Conservation (phyloP, 2,888 invertebrate species). For the Zele albiditarsus region DNA sequence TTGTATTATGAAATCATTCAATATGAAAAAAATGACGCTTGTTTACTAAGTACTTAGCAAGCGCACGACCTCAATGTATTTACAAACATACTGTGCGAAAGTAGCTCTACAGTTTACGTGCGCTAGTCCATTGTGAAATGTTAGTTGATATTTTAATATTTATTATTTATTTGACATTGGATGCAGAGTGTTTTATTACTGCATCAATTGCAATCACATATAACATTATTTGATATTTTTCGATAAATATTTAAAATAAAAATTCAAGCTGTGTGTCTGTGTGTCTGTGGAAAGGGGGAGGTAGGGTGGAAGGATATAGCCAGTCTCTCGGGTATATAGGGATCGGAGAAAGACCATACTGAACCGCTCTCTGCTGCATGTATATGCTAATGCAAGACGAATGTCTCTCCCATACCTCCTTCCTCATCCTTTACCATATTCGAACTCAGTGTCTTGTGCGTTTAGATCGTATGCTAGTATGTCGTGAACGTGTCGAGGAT, state of each 20-base stretch:
- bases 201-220: background rate
- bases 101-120: no score
- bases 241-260: constrained; percentile 8
- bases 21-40: no score
- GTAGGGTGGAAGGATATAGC: constrained; percentile 35
- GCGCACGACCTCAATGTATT: no score
- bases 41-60: no score
- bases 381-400: constrained; percentile 73
- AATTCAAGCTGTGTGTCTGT: constrained; percentile 3
- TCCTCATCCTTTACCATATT: constrained; percentile 54
- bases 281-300: constrained; percentile 21
- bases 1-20: no score
- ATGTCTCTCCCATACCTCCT: constrained; percentile 64
- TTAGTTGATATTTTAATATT: no score
- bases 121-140: background rate
- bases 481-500: constrained; percentile 53
- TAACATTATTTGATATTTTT: background rate
- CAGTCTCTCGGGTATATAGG: background rate
- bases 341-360: constrained; percentile 42
- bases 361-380: constrained; percentile 63
- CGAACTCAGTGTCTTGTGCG: constrained; percentile 57
- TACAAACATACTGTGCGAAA: no score
- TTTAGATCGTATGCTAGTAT: constrained; percentile 50
- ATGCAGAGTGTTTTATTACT: background rate
- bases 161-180: background rate